A percentile compares a stretch with the other conserved stretches of the same genome.
Evolutionary conservation across 2,797 vertebrate genomes (phyloP).

Genomic region (Florisuga fusca): DNA sequence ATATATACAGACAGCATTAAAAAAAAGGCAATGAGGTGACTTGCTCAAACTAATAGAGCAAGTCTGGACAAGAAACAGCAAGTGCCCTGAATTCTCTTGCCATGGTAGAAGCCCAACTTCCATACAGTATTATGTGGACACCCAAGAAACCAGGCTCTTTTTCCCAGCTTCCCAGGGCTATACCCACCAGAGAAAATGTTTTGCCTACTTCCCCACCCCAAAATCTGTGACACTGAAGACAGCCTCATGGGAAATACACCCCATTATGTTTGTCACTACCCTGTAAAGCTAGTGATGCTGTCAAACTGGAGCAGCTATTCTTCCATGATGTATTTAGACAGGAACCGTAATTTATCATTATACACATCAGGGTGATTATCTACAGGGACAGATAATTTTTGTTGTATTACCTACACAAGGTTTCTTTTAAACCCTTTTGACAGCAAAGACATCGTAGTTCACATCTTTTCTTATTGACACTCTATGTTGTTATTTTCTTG

Average conservation of each 20-base stretch:
- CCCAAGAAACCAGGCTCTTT: not conserved
- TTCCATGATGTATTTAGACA: conserved; percentile 12
- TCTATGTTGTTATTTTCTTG: not conserved
- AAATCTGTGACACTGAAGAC: not conserved
- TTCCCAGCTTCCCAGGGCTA: not conserved
- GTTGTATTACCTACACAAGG: conserved; percentile 10
- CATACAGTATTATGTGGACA: not conserved
- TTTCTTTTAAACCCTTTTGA: not conserved
- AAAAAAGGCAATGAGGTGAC: not conserved
- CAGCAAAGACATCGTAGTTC: not conserved
- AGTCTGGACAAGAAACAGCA: not conserved
- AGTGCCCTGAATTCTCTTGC: not conserved
- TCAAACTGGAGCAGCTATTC: conserved; percentile 1
- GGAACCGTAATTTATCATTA: not conserved
- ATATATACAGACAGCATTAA: not conserved
- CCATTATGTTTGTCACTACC: not conserved
- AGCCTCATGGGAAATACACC: not conserved
- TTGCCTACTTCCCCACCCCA: not conserved
- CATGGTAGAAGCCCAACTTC: not conserved
- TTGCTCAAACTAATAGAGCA: not conserved
- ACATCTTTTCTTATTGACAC: not conserved
- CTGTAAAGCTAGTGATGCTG: not conserved
- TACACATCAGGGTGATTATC: not conserved
- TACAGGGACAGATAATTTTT: not conserved
- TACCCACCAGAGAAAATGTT: not conserved